These are phyloP conservation scores for Boloria euphrosyne DNA, from an alignment of 2,888 invertebrate genomes.

Conservation along the genomic window DNA sequence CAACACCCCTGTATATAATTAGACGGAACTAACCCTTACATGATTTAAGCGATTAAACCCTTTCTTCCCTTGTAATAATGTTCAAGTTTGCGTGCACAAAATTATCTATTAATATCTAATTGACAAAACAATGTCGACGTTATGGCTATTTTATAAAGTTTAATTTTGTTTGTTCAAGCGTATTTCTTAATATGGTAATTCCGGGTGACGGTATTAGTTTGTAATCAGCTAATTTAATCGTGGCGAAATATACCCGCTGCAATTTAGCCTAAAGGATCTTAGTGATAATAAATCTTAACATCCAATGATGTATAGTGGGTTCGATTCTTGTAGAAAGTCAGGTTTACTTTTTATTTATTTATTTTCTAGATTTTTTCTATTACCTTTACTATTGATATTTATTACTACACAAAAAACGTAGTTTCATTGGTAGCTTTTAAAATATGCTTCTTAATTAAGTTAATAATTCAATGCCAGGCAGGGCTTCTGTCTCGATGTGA, in stretches of 20 bases:
- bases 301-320: background rate
- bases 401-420: too few species aligned
- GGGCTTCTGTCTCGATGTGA: too few species aligned
- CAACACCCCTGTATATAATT: constrained; percentile 46
- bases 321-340: background rate
- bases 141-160: background rate
- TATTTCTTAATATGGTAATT: constrained; percentile 36
- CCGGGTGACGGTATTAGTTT: constrained; percentile 50
- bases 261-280: constrained; percentile 8
- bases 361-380: too few species aligned
- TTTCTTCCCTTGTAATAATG: constrained; percentile 19
- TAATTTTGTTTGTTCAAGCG: constrained; percentile 2
- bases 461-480: too few species aligned
- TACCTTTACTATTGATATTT: too few species aligned
- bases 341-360: too few species aligned
- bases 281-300: too few species aligned
- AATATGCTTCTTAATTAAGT: too few species aligned
- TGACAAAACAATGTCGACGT: background rate
- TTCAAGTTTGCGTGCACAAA: constrained; percentile 22
- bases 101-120: background rate
- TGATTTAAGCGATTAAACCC: constrained; percentile 28
- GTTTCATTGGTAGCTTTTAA: too few species aligned
- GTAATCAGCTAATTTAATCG: constrained; percentile 63
- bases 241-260: constrained; percentile 38
- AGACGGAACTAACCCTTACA: constrained; percentile 33